These are phyloP conservation scores for Tipula confusa DNA, from an alignment of 2,888 invertebrate genomes.

Conservation along the genomic window DNA sequence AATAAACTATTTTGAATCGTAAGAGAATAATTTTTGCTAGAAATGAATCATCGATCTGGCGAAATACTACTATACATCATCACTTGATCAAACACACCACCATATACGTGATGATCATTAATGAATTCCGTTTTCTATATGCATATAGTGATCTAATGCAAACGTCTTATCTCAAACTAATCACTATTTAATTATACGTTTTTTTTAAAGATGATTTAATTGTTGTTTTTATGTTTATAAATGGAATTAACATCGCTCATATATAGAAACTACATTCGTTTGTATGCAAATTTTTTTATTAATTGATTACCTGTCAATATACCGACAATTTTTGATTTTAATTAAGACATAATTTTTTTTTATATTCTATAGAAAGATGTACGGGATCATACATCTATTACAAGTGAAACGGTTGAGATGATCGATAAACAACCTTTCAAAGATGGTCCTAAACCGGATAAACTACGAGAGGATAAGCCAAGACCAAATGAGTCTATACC, in stretches of 20 bases:
- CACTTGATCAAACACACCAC: neutral
- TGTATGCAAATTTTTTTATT: neutral
- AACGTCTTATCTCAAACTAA: neutral
- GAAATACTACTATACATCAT: too few relatives aligned
- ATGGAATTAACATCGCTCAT: neutral
- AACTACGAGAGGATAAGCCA: slow-evolving; percentile 43
- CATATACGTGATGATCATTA: neutral
- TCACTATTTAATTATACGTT: neutral
- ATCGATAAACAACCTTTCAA: neutral
- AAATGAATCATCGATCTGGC: neutral
- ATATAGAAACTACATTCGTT: neutral
- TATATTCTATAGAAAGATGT: neutral
- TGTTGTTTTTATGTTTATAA: neutral
- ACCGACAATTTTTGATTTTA: neutral
- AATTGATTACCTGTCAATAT: too few relatives aligned
- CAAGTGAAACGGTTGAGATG: slow-evolving; percentile 3
- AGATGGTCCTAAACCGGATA: slow-evolving; percentile 32
- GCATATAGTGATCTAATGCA: neutral
- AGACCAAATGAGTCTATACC: slow-evolving; percentile 31
- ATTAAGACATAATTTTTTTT: neutral
- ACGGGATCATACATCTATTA: slow-evolving; percentile 7
- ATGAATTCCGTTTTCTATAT: neutral
- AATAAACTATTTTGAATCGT: too few relatives aligned
- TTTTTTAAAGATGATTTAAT: neutral
- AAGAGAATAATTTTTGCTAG: too few relatives aligned